Evolutionary conservation across 2,113 vertebrate species (phyloP).

Genomic region (Rhea pennata): DNA sequence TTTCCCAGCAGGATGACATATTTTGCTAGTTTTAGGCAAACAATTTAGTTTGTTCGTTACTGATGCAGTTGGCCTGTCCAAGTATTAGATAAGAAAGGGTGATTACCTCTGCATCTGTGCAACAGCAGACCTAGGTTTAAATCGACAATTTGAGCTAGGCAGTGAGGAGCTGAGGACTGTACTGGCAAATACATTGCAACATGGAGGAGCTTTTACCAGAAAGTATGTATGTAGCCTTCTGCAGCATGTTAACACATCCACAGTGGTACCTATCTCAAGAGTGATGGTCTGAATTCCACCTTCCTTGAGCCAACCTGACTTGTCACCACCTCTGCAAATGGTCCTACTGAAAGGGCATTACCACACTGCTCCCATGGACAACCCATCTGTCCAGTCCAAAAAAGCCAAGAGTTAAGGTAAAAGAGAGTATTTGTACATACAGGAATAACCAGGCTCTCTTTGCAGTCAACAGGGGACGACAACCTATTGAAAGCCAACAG

Average conservation of each 20-base stretch:
- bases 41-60: neutral
- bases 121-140: neutral
- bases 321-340: neutral
- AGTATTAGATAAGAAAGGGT: neutral
- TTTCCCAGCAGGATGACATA: neutral
- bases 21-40: neutral
- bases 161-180: neutral
- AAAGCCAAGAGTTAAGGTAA: neutral
- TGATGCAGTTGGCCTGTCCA: neutral
- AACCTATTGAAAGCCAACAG: neutral
- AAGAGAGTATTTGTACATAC: neutral
- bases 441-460: neutral
- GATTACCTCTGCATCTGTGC: neutral
- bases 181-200: neutral
- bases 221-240: neutral
- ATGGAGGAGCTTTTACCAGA: neutral
- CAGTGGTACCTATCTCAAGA: neutral
- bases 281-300: neutral
- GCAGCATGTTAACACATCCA: accelerated
- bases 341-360: neutral
- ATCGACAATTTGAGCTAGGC: neutral
- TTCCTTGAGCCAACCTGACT: neutral
- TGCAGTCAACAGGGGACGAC: neutral
- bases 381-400: neutral
- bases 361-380: neutral